Evolutionary conservation across 2,113 vertebrate species (phyloP), one percentile per base, ranked within the genome.

Genomic region (Oophaga pumilio): DNA sequence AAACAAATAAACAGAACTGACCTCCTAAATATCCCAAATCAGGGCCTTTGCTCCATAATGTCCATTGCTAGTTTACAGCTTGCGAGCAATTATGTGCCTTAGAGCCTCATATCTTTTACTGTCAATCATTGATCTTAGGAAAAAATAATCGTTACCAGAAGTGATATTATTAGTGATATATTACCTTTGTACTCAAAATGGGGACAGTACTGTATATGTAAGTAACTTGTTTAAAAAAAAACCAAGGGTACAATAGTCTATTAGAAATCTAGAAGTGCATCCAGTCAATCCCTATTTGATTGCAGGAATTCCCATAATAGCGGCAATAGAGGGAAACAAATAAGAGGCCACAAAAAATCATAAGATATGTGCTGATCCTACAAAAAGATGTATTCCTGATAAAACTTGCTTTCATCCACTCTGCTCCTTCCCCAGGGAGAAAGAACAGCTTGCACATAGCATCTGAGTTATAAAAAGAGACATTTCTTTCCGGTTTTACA

Each of bases 401-500:
- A 88, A 88, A 88, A 88, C 87, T 82, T 84, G 87, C 78, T 88
- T 84, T 88, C 73, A 28, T 57, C 81, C 52, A 84, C 80, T 76
- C 73, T 33, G 50, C 87, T 77, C 71, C 71, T 77, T 84, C 87
- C 88, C 87, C 85, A 57, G 53, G 59, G 66, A 87, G 86, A 87
- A 33, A 0, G 76, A 88, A 88, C 53, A 89, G 74, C 82, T 77
- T 85, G 83, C 73, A 60, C 74, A 86, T 76, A 71, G 84, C 89
- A 57, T 87, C 85, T 82, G 89, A 90, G 89, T 90, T 90, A 78
- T 68, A 86, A 92, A 92, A 88, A 11, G 89, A 89, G 78, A 85
- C 66, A 76, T 78, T 91, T 92, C 91, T 85, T 89, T 92, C 90
- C 89, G 57, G 82, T 78, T 80, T 89, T 89, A 80, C 89, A 91